Conservation (phyloP, 92 coral and sea anemone genomes). For the Galaxea fascicularis region DNA sequence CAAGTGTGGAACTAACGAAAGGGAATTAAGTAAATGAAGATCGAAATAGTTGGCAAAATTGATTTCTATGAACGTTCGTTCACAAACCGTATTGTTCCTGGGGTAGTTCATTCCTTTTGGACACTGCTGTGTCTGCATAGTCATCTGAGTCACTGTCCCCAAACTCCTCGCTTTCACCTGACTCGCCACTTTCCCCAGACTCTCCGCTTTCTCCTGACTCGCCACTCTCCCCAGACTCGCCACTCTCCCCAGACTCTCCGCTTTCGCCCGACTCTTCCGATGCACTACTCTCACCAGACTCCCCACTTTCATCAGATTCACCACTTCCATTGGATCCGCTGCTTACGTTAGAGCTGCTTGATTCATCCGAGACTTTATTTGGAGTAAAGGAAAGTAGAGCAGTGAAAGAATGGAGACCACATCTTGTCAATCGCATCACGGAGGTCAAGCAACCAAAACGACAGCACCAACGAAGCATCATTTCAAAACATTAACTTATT, state of each 20-base stretch:
- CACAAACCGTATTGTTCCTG: conserved; percentile 53
- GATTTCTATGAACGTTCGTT: neutral
- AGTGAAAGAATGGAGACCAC: too few species aligned
- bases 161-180: conserved; percentile 58
- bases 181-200: conserved; percentile 36
- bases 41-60: neutral
- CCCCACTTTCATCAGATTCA: conserved; percentile 40
- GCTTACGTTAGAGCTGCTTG: neutral
- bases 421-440: too few species aligned
- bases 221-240: conserved; percentile 48
- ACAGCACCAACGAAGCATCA: too few species aligned
- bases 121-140: conserved; percentile 46
- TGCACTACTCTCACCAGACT: conserved; percentile 44
- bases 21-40: too few species aligned
- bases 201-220: conserved; percentile 72
- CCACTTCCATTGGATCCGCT: neutral
- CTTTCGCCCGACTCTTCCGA: conserved; percentile 40
- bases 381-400: neutral
- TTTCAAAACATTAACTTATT: too few species aligned
- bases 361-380: conserved; percentile 3
- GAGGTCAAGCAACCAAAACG: too few species aligned
- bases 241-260: conserved; percentile 61
- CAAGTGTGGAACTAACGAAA: too few species aligned
- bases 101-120: conserved; percentile 62
- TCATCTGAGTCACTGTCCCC: conserved; percentile 58